Percentiles rank a stretch among this genome's conserved stretches.
Conservation (phyloP, 2,888 invertebrate species). For the Lydus trimaculatus region DNA sequence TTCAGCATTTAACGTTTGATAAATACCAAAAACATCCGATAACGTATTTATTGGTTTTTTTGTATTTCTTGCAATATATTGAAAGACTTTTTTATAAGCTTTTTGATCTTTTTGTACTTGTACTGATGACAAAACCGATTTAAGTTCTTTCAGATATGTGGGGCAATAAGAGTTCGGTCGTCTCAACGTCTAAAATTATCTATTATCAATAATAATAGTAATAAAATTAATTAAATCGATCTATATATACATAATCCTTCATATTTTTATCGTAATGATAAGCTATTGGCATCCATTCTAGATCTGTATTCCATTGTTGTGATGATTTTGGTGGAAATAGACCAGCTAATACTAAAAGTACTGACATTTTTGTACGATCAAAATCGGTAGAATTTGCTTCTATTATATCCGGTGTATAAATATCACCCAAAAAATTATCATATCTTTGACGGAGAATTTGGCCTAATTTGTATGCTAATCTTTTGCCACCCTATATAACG, state of each 20-base stretch:
- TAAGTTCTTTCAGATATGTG: conserved; percentile 50
- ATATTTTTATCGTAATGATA: conserved; percentile 46
- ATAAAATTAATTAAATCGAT: neutral
- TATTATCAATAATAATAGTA: neutral
- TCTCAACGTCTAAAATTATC: conserved; percentile 46
- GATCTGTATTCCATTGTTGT: conserved; percentile 61
- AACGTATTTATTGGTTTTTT: conserved; percentile 46
- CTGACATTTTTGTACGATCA: conserved; percentile 79
- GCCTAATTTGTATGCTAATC: conserved; percentile 58
- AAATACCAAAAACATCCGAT: conserved; percentile 48
- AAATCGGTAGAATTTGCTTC: conserved; percentile 70
- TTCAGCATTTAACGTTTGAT: conserved; percentile 55
- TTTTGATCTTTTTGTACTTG: conserved; percentile 42
- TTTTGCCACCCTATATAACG: conserved; percentile 57
- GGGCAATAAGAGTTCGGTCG: conserved; percentile 54
- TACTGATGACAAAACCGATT: conserved; percentile 44
- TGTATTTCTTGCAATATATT: conserved; percentile 47
- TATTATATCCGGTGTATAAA: conserved; percentile 60
- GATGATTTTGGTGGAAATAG: conserved; percentile 68
- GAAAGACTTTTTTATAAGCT: conserved; percentile 41
- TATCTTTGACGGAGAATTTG: conserved; percentile 57
- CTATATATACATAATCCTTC: conserved; percentile 49
- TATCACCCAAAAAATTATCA: conserved; percentile 56
- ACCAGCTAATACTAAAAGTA: conserved; percentile 71
- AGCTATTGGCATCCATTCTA: conserved; percentile 71